Percentiles rank a stretch among this genome's conserved stretches.
Evolutionary conservation across 1,140 invertebrate genomes (phyloP).

Genomic region (Hormaphis cornu): DNA sequence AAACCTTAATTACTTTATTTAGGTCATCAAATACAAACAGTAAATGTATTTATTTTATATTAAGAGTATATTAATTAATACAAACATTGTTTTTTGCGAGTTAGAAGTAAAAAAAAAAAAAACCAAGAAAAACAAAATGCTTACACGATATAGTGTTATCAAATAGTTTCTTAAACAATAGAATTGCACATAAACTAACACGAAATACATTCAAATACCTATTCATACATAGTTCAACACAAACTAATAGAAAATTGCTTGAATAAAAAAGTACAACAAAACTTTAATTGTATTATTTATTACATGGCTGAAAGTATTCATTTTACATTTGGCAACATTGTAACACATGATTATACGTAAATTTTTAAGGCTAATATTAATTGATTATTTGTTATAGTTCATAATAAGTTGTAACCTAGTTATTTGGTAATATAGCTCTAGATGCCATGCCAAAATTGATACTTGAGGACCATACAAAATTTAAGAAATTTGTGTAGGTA

Average conservation of each 20-base stretch:
- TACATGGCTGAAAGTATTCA: neutral
- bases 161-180: neutral
- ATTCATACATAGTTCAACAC: too few species aligned
- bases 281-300: neutral
- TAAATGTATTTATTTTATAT: too few species aligned
- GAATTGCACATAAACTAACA: neutral
- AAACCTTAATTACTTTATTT: slow-evolving; percentile 20
- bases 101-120: neutral
- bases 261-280: neutral
- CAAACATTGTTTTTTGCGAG: neutral
- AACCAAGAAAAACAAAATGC: neutral
- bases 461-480: too few species aligned
- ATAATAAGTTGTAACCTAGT: too few species aligned
- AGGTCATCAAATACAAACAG: neutral
- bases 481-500: too few species aligned
- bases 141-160: neutral
- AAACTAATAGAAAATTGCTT: too few species aligned
- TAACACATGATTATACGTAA: neutral
- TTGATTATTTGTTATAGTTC: too few species aligned
- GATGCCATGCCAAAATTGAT: too few species aligned
- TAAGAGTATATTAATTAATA: neutral
- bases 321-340: neutral
- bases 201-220: neutral
- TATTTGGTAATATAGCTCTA: too few species aligned
- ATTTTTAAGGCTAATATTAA: too few species aligned